Evolutionary conservation across 2,888 invertebrate species (phyloP), one percentile per base, ranked within the genome.

Genomic region (Drosophila tripunctata): DNA sequence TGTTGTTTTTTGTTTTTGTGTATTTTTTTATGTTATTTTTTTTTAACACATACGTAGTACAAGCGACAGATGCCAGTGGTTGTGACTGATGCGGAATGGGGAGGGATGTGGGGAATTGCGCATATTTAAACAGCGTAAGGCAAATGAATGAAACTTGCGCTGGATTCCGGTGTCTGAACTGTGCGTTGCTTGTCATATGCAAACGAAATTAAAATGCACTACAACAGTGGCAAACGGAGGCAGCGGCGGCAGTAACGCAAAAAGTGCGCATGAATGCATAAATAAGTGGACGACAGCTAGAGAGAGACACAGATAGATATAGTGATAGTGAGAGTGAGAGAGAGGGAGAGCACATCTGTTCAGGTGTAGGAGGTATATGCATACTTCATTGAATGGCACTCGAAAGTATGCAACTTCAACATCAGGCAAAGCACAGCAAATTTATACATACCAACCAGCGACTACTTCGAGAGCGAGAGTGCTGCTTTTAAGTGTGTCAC

Each of bases 131-230:
- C 57, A 81, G 75, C 66, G 55, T 56, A 63, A 62, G 65, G 67
- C 87, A 84, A 81, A 87, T 81, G 87, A 87, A 81, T 81, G 75
- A 74, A 77, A 74, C 52, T 81, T 71, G 67, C 60, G 45, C 75
- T 67, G 85, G 50, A 85, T 84, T 74, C 87, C 86, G 66, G 52
- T 50, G 67, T 30, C 62, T 51, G 63, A 67, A 44, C 74, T 48
- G 65, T 47, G 54, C 78, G 74, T 68, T 74, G 75, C 78, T 76
- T 84, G 82, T 83, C 82, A 84, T 83, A 87, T 87, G 82, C 82
- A 83, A 83, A 83, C 87, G 72, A 87, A 83, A 83, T 83, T 83
- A 83, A 83, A 83, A 87, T 83, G 87, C 82, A 87, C 87, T 83
- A 78, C 82, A 87, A 60, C 78, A 65, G 36, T 21, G 17, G 40